Conservation (phyloP, 2,797 vertebrate genomes). For the Austrolebias charrua region DNA sequence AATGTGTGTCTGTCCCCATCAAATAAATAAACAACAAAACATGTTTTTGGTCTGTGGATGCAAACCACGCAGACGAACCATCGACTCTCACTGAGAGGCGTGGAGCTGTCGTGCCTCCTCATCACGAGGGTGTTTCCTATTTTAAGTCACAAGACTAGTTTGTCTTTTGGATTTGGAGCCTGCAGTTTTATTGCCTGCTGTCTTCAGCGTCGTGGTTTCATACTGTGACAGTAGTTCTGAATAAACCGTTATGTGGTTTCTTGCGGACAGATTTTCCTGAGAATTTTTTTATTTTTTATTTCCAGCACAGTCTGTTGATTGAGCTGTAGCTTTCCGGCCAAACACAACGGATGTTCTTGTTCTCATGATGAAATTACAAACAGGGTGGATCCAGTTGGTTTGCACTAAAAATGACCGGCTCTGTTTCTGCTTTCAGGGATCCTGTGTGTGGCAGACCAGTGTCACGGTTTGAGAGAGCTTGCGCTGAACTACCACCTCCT, state of each 20-base stretch:
- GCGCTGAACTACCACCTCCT: constrained; percentile 96
- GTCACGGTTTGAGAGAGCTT: constrained; percentile 94
- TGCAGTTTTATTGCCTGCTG: constrained; percentile 15
- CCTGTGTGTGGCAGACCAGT: constrained; percentile 97
- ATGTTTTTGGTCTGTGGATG: no score
- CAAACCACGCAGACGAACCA: no score
- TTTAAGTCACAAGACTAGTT: constrained; percentile 12
- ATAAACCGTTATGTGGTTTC: constrained; percentile 13
- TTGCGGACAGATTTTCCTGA: constrained; percentile 26
- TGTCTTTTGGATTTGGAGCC: constrained; percentile 1
- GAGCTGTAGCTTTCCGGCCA: background rate
- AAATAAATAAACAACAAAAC: no score
- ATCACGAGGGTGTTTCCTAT: background rate
- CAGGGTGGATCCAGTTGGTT: background rate
- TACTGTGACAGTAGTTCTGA: constrained; percentile 10
- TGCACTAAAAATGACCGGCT: background rate
- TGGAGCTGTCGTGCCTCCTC: no score
- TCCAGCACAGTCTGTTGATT: constrained; percentile 7
- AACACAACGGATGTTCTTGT: background rate
- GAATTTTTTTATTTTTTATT: constrained; percentile 1
- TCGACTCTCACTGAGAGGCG: no score
- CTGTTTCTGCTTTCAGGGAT: constrained; percentile 82
- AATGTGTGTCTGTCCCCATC: no score
- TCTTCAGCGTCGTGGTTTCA: constrained; percentile 5
- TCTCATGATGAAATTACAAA: constrained; percentile 2